These are phyloP conservation scores for Columbina picui DNA, from an alignment of 2,113 vertebrate genomes.

Conservation along the genomic window DNA sequence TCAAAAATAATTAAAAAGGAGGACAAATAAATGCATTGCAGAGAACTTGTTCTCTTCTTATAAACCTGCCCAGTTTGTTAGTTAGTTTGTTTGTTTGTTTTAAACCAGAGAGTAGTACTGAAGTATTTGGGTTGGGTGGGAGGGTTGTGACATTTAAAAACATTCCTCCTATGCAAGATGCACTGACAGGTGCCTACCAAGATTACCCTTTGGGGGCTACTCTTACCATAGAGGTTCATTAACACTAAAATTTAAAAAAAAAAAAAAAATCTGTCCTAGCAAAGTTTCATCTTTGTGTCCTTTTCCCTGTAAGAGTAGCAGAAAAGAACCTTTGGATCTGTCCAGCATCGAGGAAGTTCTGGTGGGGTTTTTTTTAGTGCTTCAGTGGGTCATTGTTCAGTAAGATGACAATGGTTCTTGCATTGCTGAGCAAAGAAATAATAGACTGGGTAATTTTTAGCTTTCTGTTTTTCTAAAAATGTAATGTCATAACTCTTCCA, in stretches of 20 bases:
- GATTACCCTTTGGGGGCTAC: neutral
- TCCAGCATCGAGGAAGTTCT: neutral
- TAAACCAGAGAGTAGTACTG: neutral
- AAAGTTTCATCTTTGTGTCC: neutral
- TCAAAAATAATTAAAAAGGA: neutral
- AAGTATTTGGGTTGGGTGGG: neutral
- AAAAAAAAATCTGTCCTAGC: neutral
- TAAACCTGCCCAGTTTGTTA: neutral
- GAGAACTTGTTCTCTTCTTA: neutral
- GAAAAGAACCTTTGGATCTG: neutral
- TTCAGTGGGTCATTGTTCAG: neutral
- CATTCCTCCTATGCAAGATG: neutral
- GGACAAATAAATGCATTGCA: neutral
- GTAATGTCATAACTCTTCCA: conserved; percentile 29
- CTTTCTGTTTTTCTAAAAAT: conserved; percentile 42
- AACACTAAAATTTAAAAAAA: neutral
- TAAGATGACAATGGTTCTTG: neutral
- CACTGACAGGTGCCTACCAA: neutral
- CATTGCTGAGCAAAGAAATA: conserved; percentile 10
- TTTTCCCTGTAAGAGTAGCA: neutral
- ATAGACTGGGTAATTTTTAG: conserved; percentile 22
- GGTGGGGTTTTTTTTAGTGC: neutral
- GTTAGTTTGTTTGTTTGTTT: too few species aligned
- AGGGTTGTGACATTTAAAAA: neutral
- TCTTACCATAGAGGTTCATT: neutral